Evolutionary conservation across 2,113 vertebrate species (phyloP), one percentile per base, ranked within the genome.

Genomic region (Poecilia latipinna): DNA sequence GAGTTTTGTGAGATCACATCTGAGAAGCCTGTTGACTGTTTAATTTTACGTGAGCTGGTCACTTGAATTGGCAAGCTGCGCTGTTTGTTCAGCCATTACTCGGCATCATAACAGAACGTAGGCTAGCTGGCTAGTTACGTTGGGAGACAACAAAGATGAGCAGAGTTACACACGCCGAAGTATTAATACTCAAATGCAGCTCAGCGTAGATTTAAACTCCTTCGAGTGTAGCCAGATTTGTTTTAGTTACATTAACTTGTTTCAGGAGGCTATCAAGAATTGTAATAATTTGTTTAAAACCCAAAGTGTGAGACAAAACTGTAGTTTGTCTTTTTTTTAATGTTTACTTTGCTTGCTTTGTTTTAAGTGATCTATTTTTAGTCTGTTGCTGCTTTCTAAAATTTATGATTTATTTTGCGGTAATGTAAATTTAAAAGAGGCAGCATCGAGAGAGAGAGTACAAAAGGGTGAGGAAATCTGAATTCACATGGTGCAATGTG

Each of bases 41-140:
- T 76, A 65, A 54, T 32, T 65, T 66, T 51, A 44, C 33, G 32
- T 62, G 11, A 70, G 72, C 73, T 44, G 4, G 65, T n/a, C 44
- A 62, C 35, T 29, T 44, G 74, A 75, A 74, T 83, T 66, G 76
- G 67, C 82, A 22, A 39, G 68, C 75, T 15, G 11, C 24, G 75
- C 76, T 74, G 13, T 69, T 67, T 77, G 77, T 79, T 62, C 84
- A 85, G 91, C 90, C 88, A 83, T 91, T 89, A 70, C 85, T 91
- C 74, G 80, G 84, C 84, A 91, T 90, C 89, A 92, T 61, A 92
- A 93, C 88, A 93, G 81, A 89, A 92, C 89, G 90, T 86, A 90
- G 85, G 90, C 91, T 90, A 86, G 85, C 71, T 77, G 72, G 86
- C 88, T 91, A 82, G 90, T 72, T 82, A 74, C 60, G 44, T 65